Evolutionary conservation across 2,113 vertebrate genomes (phyloP).

Genomic region (Pteruthius melanotis): DNA sequence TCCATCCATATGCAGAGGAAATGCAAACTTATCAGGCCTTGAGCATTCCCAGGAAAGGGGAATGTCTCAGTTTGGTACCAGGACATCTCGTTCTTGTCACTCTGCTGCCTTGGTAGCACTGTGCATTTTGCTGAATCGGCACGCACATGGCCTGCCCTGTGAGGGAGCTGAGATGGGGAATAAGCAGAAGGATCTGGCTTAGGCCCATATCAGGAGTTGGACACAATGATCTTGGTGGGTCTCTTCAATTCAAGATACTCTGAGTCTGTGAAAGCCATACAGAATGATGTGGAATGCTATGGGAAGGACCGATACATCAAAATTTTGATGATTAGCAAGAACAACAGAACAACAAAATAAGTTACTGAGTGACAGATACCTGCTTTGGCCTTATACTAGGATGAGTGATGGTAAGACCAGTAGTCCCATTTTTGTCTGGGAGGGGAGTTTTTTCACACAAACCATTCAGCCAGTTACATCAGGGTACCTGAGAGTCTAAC

Average conservation of each 20-base stretch:
- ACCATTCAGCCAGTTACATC: background rate
- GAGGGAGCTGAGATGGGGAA: background rate
- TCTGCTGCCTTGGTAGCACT: background rate
- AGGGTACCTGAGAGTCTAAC: background rate
- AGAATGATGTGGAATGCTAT: background rate
- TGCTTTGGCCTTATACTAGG: background rate
- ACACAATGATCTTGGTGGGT: rapidly evolving
- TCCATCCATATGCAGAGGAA: background rate
- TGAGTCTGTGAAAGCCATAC: background rate
- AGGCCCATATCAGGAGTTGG: background rate
- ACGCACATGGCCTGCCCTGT: rapidly evolving
- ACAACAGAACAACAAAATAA: background rate
- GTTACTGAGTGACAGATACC: background rate
- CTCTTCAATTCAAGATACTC: background rate
- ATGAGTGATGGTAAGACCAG: background rate
- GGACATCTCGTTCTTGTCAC: background rate
- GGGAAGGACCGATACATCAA: background rate
- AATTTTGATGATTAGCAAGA: background rate
- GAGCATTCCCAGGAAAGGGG: background rate
- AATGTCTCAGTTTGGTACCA: background rate
- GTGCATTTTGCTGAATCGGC: background rate
- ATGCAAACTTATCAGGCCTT: background rate
- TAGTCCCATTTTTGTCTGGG: background rate
- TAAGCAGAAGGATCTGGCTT: background rate
- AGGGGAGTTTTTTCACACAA: background rate